Evolutionary conservation across 2,113 vertebrate species (phyloP).

Genomic region (Dolichotis patagonum): DNA sequence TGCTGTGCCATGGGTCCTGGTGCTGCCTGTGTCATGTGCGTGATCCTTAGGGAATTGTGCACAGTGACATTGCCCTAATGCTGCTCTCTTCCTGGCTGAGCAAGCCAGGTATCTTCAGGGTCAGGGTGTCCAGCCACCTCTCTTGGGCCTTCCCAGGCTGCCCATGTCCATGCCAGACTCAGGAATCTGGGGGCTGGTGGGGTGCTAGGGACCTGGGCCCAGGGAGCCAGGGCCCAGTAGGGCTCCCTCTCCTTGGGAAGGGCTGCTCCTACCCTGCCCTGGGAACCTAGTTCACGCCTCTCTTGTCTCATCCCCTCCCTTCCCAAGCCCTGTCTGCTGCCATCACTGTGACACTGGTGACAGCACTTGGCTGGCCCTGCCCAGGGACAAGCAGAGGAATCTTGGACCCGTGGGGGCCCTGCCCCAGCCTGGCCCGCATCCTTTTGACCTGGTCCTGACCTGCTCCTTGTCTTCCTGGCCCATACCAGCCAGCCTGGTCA

Average conservation of each 20-base stretch:
- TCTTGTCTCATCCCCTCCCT: not conserved
- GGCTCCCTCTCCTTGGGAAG: not conserved
- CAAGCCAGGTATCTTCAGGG: not conserved
- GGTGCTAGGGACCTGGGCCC: not conserved
- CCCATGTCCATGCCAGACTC: accelerated
- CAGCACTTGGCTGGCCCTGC: not conserved
- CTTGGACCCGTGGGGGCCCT: not conserved
- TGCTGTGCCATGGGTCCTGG: not conserved
- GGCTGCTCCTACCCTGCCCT: not conserved
- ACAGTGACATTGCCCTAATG: not conserved
- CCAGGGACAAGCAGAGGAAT: not conserved
- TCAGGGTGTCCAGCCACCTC: not conserved
- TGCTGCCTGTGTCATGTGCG: not conserved
- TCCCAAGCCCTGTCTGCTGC: not conserved
- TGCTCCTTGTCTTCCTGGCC: not conserved
- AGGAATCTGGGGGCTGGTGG: not conserved
- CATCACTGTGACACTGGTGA: not conserved
- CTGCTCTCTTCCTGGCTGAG: not conserved
- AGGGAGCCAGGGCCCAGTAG: not conserved
- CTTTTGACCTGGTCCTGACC: not conserved
- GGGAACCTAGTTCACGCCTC: no score
- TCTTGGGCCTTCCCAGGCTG: not conserved
- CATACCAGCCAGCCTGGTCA: not conserved
- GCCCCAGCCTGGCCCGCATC: not conserved
- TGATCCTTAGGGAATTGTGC: not conserved